Evolutionary conservation across 2,888 invertebrate genomes (phyloP).

Genomic region (Fabriciana adippe): DNA sequence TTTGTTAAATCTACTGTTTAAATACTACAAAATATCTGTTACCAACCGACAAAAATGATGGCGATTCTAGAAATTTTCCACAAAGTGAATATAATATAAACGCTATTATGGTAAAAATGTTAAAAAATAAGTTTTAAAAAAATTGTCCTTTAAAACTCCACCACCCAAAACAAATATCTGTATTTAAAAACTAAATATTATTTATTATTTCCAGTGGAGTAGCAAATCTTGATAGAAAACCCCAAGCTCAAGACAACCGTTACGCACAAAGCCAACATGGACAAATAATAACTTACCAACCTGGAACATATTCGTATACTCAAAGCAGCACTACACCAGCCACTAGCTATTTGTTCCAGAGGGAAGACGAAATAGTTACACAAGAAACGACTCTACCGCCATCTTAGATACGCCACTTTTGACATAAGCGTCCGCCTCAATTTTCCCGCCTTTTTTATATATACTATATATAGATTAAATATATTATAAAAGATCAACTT

Average conservation of each 20-base stretch:
- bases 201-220: constrained; percentile 42
- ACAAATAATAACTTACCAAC: constrained; percentile 45
- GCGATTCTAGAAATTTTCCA: no score
- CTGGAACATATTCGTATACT: constrained; percentile 36
- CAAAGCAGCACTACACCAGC: constrained; percentile 68
- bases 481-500: no score
- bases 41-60: no score
- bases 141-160: no score
- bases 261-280: constrained; percentile 44
- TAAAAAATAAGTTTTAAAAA: no score
- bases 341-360: constrained; percentile 81
- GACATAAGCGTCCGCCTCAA: not conserved
- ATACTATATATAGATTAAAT: not conserved
- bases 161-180: no score
- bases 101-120: no score
- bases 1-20: no score
- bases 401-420: constrained; percentile 44
- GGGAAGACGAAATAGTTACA: constrained; percentile 72
- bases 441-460: constrained; percentile 7
- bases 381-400: constrained; percentile 66
- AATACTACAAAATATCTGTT: no score
- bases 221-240: constrained; percentile 46
- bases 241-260: constrained; percentile 42
- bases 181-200: no score
- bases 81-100: no score